phyloP scores from a whole-genome alignment of 2,797 vertebrate species.

The Molossus molossus region DNA sequence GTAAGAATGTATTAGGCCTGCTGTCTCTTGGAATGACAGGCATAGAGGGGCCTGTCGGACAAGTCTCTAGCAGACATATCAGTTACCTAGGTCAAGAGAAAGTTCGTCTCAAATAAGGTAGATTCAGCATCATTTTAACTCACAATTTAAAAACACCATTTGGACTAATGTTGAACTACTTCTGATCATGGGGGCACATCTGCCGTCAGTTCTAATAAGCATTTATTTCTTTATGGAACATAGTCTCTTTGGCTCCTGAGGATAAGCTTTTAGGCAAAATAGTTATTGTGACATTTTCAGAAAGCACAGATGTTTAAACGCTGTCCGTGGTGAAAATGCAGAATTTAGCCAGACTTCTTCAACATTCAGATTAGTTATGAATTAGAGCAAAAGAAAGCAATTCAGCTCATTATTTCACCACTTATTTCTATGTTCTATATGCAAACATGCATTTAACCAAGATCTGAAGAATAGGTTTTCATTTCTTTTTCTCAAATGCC shows the following conservation, averaged over 20 bases:
- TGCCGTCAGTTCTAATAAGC: slow-evolving; percentile 29
- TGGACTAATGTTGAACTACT: slow-evolving; percentile 7
- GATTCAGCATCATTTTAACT: background rate
- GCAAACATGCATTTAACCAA: slow-evolving; percentile 76
- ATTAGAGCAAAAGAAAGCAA: slow-evolving; percentile 68
- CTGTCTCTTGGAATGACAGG: background rate
- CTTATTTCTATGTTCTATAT: slow-evolving; percentile 75
- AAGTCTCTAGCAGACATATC: background rate
- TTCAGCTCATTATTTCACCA: slow-evolving; percentile 72
- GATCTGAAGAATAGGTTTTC: slow-evolving; percentile 69
- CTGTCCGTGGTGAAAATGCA: background rate
- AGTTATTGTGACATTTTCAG: slow-evolving; percentile 78
- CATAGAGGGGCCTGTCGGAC: background rate
- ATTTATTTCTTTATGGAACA: slow-evolving; percentile 65
- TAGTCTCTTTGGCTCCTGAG: slow-evolving; percentile 49
- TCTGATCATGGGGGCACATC: slow-evolving; percentile 21
- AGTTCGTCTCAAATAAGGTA: slow-evolving; percentile 3
- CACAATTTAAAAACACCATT: slow-evolving; percentile 41
- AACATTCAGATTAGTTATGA: slow-evolving; percentile 64
- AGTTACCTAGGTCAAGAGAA: slow-evolving; percentile 43
- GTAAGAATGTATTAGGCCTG: background rate
- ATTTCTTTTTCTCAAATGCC: slow-evolving; percentile 74
- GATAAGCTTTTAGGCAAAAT: slow-evolving; percentile 70
- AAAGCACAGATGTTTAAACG: slow-evolving; percentile 75
- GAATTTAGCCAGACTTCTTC: slow-evolving; percentile 46